Evolutionary conservation across 2,113 vertebrate species (phyloP).

Genomic region (Silurus asotus): DNA sequence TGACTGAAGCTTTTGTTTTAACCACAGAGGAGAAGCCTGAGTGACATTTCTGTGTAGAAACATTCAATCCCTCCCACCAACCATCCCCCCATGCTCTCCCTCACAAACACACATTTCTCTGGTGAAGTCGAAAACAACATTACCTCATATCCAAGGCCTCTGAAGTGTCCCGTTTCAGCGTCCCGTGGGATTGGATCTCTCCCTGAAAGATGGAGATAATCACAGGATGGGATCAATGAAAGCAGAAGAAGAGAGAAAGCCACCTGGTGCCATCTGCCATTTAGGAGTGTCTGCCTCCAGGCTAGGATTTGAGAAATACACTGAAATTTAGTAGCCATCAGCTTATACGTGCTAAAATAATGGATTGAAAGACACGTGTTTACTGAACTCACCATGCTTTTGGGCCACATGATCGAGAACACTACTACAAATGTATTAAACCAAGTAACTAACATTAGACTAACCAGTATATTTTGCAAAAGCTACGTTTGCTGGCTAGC

Average conservation of each 20-base stretch:
- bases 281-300: constrained; percentile 1
- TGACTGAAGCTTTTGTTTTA: constrained; percentile 14
- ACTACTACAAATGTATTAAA: neutral
- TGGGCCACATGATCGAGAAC: neutral
- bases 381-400: neutral
- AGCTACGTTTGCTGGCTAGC: neutral
- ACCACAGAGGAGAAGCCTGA: constrained; percentile 13
- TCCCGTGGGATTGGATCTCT: constrained; percentile 1
- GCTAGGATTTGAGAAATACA: constrained; percentile 8
- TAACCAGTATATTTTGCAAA: neutral
- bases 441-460: neutral
- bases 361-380: neutral
- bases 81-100: too few species aligned
- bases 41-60: constrained; percentile 32
- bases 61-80: neutral
- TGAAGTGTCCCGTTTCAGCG: constrained; percentile 15
- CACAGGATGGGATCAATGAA: constrained; percentile 37
- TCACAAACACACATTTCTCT: neutral
- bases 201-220: constrained; percentile 28
- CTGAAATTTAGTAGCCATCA: neutral
- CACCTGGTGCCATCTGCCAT: constrained; percentile 52
- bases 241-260: constrained; percentile 32
- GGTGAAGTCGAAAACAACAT: constrained; percentile 10
- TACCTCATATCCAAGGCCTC: constrained; percentile 29
- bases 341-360: neutral